phyloP scores from a whole-genome alignment of 1,140 invertebrate species.

The Trinorchestia longiramus region DNA sequence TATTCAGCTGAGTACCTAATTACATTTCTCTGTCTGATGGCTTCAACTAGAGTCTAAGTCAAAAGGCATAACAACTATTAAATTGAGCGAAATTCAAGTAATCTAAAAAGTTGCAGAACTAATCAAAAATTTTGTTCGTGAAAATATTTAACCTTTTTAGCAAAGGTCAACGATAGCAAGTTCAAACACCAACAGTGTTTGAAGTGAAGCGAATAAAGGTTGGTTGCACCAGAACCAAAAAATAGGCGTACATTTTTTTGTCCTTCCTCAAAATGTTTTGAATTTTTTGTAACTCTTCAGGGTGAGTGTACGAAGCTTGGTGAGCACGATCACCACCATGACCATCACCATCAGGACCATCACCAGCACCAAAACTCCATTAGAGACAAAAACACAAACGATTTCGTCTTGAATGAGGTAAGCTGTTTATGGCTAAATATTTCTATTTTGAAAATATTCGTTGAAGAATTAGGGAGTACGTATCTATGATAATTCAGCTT shows the following conservation, averaged over 20 bases:
- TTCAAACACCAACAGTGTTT: neutral
- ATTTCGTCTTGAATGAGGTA: slow-evolving; percentile 44
- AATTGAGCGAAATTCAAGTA: neutral
- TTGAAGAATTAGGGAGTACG: too few relatives aligned
- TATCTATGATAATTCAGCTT: neutral
- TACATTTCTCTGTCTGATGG: neutral
- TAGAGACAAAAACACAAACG: neutral
- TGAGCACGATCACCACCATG: slow-evolving; percentile 28
- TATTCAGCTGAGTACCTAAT: neutral
- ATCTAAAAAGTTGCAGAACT: neutral
- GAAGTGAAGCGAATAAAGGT: neutral
- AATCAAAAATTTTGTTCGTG: neutral
- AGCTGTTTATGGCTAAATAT: neutral
- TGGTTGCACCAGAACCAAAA: neutral
- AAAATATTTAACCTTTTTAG: neutral
- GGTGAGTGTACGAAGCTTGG: slow-evolving; percentile 8
- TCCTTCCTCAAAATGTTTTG: neutral
- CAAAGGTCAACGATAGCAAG: neutral
- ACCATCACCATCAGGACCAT: neutral
- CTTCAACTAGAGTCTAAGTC: neutral
- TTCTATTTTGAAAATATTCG: neutral
- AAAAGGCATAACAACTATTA: neutral
- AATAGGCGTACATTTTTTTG: neutral
- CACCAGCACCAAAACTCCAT: neutral
- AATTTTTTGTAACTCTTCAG: neutral